A percentile compares a stretch with the other conserved stretches of the same genome.
Conservation (phyloP, 1,140 invertebrate species). For the Ips typographus region DNA sequence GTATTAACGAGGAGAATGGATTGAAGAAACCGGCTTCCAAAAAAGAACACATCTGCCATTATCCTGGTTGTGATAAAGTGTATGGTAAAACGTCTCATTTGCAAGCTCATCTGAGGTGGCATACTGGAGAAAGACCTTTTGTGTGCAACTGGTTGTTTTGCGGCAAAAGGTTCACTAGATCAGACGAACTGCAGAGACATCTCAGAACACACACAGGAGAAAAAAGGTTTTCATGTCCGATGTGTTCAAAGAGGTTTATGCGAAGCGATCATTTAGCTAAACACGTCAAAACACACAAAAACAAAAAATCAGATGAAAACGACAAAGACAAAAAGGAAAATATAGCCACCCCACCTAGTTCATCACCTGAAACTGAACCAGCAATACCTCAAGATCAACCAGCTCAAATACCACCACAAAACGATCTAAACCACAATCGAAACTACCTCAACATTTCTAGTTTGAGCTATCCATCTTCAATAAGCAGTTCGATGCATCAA, state of each 20-base stretch:
- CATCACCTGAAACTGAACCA: neutral
- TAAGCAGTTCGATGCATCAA: too few relatives aligned
- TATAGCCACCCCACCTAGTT: neutral
- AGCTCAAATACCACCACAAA: neutral
- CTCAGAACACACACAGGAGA: constrained; percentile 80
- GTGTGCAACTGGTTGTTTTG: constrained; percentile 81
- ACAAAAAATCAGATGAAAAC: constrained; percentile 44
- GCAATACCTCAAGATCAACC: neutral
- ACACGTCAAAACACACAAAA: constrained; percentile 79
- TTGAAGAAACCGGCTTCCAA: constrained; percentile 64
- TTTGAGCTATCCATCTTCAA: too few relatives aligned
- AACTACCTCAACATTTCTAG: too few relatives aligned
- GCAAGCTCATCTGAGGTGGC: constrained; percentile 84
- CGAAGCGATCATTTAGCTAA: constrained; percentile 84
- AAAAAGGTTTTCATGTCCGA: constrained; percentile 73
- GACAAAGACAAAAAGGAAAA: constrained; percentile 1
- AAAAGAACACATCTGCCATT: constrained; percentile 86
- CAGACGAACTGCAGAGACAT: constrained; percentile 85
- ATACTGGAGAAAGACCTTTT: constrained; percentile 76
- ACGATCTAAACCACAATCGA: too few relatives aligned
- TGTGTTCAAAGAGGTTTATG: constrained; percentile 78
- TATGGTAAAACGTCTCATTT: constrained; percentile 92
- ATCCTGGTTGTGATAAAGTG: constrained; percentile 86
- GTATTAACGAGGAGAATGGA: constrained; percentile 65
- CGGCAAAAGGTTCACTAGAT: constrained; percentile 84